Conservation (phyloP, 2,888 invertebrate species). For the Caenorhabditis auriculariae region DNA sequence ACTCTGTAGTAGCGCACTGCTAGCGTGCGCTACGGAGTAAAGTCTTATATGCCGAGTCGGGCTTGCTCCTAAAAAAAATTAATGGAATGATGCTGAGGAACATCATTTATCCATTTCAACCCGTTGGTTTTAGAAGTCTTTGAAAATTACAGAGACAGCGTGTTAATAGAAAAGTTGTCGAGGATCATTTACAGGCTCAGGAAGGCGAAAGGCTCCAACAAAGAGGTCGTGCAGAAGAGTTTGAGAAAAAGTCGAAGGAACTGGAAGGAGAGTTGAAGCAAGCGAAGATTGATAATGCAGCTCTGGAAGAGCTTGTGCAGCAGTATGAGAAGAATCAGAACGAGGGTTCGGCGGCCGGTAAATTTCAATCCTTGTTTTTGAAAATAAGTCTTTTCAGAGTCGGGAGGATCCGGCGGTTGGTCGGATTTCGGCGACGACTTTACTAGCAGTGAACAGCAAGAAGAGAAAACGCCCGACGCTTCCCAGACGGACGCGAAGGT, state of each 20-base stretch:
- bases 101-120: too few relatives aligned
- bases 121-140: too few relatives aligned
- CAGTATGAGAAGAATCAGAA: slow-evolving; percentile 9
- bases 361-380: background rate
- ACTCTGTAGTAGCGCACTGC: too few relatives aligned
- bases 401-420: slow-evolving; percentile 43
- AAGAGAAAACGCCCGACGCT: slow-evolving; percentile 19
- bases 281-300: slow-evolving; percentile 2
- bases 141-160: too few relatives aligned
- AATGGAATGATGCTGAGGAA: too few relatives aligned
- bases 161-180: too few relatives aligned
- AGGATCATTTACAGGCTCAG: too few relatives aligned
- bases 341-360: slow-evolving; percentile 7
- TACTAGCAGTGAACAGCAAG: slow-evolving; percentile 5
- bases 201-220: too few relatives aligned
- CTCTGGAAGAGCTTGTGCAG: slow-evolving; percentile 3
- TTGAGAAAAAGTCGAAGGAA: background rate
- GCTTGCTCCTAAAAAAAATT: too few relatives aligned
- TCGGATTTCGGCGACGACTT: slow-evolving; percentile 35
- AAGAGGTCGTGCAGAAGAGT: too few relatives aligned
- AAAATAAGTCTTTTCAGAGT: slow-evolving; percentile 11
- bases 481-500: slow-evolving; percentile 1
- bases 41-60: too few relatives aligned
- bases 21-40: too few relatives aligned
- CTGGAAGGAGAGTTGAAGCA: background rate